phyloP scores from a whole-genome alignment of 92 coral and sea anemone genomes.

The Umimayanthus kanabou region DNA sequence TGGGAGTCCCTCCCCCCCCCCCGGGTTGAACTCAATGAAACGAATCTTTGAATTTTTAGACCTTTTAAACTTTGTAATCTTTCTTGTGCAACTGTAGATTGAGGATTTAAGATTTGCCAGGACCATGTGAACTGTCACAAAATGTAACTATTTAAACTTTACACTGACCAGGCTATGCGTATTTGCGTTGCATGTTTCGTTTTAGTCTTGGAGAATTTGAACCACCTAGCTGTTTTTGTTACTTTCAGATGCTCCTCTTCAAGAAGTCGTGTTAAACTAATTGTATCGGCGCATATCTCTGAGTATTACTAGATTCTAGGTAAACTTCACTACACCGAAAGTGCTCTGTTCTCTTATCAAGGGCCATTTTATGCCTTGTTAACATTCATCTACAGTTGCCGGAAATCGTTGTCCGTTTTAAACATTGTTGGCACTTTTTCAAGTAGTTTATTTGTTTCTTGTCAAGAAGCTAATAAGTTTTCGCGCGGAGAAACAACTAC shows the following conservation, averaged over 20 bases:
- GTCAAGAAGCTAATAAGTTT: neutral
- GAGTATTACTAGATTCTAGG: neutral
- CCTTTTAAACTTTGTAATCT: neutral
- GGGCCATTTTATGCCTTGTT: neutral
- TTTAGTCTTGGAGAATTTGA: neutral
- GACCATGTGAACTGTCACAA: neutral
- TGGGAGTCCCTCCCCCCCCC: no score
- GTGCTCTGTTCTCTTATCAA: neutral
- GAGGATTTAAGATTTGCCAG: neutral
- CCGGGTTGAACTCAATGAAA: neutral
- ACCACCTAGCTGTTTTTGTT: neutral
- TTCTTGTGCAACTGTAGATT: neutral
- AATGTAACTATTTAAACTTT: neutral
- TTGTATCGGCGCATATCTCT: neutral
- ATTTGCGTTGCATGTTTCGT: neutral
- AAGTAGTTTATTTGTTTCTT: neutral
- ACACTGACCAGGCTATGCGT: neutral
- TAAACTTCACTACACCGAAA: neutral
- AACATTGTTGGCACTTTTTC: slow-evolving; percentile 3
- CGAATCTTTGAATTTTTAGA: neutral
- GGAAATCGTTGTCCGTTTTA: neutral
- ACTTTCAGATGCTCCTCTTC: neutral
- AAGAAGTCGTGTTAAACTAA: neutral
- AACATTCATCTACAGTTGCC: slow-evolving; percentile 5
- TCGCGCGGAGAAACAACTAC: neutral